Evolutionary conservation across 2,888 invertebrate genomes (phyloP).

Genomic region (Pandemis cinnamomeana): DNA sequence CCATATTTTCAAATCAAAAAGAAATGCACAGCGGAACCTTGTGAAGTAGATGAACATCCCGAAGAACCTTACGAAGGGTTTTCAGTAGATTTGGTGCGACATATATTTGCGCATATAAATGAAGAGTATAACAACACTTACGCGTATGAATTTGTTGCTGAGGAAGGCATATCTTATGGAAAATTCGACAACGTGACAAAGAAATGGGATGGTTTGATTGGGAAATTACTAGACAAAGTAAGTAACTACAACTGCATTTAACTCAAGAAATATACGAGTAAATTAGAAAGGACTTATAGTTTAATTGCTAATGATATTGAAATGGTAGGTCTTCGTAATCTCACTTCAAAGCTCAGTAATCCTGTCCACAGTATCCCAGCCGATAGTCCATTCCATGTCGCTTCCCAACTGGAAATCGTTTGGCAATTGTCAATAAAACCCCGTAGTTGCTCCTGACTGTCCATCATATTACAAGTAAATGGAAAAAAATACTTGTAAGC

Average conservation of each 20-base stretch:
- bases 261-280: no score
- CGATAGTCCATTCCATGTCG: no score
- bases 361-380: no score
- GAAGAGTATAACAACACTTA: conserved; percentile 72
- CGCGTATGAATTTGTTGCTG: conserved; percentile 65
- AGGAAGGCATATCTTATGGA: conserved; percentile 60
- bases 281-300: no score
- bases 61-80: conserved; percentile 90
- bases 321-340: no score
- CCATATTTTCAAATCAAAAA: conserved; percentile 89
- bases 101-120: conserved; percentile 85
- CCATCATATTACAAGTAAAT: no score
- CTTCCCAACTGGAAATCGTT: no score
- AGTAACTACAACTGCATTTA: conserved; percentile 32
- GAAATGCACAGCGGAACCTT: conserved; percentile 51
- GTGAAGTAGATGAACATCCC: conserved; percentile 78
- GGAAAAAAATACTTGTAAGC: no score
- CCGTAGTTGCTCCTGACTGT: no score
- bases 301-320: no score
- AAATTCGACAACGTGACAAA: conserved; percentile 60
- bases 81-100: conserved; percentile 89
- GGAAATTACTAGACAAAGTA: conserved; percentile 73
- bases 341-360: no score
- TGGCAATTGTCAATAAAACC: no score
- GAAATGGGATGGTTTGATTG: conserved; percentile 74